phyloP scores from a whole-genome alignment of 2,113 vertebrate species.

The Scomber colias region DNA sequence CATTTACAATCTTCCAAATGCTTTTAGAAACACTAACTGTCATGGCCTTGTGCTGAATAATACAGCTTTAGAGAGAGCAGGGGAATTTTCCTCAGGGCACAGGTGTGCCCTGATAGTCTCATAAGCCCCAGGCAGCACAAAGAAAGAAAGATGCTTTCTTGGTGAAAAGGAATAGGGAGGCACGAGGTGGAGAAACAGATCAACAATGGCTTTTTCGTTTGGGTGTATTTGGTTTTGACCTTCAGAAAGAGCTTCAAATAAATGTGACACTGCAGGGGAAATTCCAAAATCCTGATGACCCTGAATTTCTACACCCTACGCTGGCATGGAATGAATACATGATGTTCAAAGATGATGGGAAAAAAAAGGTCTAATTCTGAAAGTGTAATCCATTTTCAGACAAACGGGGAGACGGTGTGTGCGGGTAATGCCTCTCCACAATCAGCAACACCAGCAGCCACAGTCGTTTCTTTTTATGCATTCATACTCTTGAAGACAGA shows the following conservation, averaged over 20 bases:
- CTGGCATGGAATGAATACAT: constrained; percentile 54
- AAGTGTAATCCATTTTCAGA: constrained; percentile 69
- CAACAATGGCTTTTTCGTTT: constrained; percentile 78
- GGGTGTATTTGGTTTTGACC: constrained; percentile 79
- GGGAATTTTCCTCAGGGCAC: constrained; percentile 79
- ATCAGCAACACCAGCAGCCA: constrained; percentile 60
- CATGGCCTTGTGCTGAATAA: constrained; percentile 82
- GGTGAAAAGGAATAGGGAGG: constrained; percentile 77
- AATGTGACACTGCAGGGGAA: constrained; percentile 68
- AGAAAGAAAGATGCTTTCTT: constrained; percentile 74
- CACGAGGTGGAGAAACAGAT: constrained; percentile 70
- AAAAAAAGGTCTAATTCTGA: constrained; percentile 35
- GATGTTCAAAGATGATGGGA: constrained; percentile 51
- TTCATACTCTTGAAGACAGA: constrained; percentile 40
- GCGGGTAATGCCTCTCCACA: constrained; percentile 62
- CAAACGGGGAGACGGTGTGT: constrained; percentile 48
- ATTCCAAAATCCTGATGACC: constrained; percentile 71
- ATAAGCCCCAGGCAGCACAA: constrained; percentile 77
- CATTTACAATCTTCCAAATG: constrained; percentile 72
- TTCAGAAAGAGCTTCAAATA: constrained; percentile 77
- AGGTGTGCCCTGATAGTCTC: constrained; percentile 81
- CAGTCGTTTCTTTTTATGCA: constrained; percentile 46
- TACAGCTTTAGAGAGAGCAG: constrained; percentile 77
- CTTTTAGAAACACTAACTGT: constrained; percentile 76
- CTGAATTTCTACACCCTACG: constrained; percentile 67